Base-by-base conservation (phyloP, 1,140 invertebrate genomes). In the Orchestia grillus region DNA sequence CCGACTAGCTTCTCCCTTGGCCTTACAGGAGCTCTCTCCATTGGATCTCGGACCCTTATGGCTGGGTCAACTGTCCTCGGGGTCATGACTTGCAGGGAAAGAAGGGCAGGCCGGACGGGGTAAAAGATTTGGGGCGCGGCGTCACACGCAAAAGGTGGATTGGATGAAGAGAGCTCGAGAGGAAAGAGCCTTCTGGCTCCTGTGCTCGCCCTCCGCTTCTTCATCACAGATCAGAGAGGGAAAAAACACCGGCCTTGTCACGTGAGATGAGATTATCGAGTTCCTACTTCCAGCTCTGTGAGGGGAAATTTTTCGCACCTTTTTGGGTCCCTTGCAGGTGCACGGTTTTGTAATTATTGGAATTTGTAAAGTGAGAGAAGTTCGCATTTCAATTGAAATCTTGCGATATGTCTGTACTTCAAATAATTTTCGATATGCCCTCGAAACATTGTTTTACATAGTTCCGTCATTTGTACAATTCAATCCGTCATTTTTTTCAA, bases 71-170 rank as follows among this genome's bases (percentile, higher is more conserved):
- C 92, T 94, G 92, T 94, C 92, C 92, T 94, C 92, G 92, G 92
- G 92, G 92, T 94, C 92, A 94, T 94, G 92, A 94, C 92, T 94
- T 94, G 92, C 92, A 94, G 92, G 92, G 92, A 94, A 94, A 94
- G 92, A 94, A 94, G 92, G 92, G 92, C 92, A 94, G 92, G 92
- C 41, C 92, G 44, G 92, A 94, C 44, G 92, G 92, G 92, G 92
- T 94, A 94, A 94, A 94, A 94, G 41, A 94, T 94, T 94, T 36
- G 92, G 44, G 92, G 92, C 92, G 92, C 92, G 92, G 92, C 92
- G 92, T 94, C 43, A 94, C 6, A 94, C 92, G 92, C 92, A 94
- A 94, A 94, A 94, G 92, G 92, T 94, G 92, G 92, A 94, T 94
- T 94, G 92, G 92, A 94, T 94, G 92, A 94, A 94, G 92, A 94